phyloP scores from a whole-genome alignment of 2,113 vertebrate genomes.

The Athene noctua region DNA sequence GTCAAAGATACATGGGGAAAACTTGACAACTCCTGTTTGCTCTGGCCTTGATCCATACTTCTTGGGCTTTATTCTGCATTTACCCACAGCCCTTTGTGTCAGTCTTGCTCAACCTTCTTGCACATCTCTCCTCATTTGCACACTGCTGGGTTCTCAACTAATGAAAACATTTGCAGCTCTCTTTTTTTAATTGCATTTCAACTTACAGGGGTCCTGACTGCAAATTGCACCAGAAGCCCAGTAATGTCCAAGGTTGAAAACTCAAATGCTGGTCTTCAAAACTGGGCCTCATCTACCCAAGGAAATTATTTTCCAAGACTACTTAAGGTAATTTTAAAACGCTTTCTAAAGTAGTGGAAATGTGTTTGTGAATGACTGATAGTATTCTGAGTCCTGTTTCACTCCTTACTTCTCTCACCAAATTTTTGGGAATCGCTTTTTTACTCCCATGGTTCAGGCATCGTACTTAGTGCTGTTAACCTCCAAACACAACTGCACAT shows the following conservation, averaged over 20 bases:
- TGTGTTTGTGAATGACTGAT: not conserved
- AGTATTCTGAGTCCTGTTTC: not conserved
- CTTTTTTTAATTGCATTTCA: not conserved
- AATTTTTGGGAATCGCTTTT: not conserved
- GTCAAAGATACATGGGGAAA: constrained; percentile 78
- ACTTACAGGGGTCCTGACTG: not conserved
- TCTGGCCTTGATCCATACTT: not conserved
- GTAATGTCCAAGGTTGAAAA: not conserved
- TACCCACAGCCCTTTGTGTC: not conserved
- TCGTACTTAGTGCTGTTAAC: not conserved
- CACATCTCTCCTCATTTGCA: not conserved
- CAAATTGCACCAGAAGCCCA: not conserved
- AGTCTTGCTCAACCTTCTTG: not conserved
- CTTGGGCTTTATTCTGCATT: not conserved
- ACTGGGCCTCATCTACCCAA: not conserved
- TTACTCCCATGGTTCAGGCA: not conserved
- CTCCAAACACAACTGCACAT: not conserved
- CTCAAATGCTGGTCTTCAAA: not conserved
- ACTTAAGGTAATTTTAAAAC: not conserved
- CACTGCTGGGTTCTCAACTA: not conserved
- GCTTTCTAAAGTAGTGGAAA: not conserved
- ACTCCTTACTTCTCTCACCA: not conserved
- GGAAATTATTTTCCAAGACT: not conserved
- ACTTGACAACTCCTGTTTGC: not conserved
- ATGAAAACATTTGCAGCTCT: not conserved